Base-by-base conservation (phyloP, 2,888 invertebrate genomes). In the Argyresthia albistria region DNA sequence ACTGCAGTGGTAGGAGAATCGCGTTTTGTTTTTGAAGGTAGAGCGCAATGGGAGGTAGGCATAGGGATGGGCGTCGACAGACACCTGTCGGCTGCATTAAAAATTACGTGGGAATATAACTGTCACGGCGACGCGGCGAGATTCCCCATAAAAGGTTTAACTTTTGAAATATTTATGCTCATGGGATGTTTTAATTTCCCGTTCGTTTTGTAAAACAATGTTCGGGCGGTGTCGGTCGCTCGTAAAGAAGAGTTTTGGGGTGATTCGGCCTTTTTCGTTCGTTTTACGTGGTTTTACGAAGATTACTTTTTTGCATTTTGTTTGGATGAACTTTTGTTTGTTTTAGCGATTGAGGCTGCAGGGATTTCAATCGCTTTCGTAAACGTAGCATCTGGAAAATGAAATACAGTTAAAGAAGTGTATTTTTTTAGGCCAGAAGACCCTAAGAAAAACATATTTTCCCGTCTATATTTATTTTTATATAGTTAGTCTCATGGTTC, bases 11-110 rank as follows among this genome's bases (percentile, higher is more conserved):
- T 25, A 25, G 25, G 25, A 6, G 25, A n/a, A 25, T 6, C 25
- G 25, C 6, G 25, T 25, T 25, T 25, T 25, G 25, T 25, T 4
- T 4, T 25, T 6, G 47, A 43, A 35, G 42, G 42, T 14, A 53
- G 43, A 48, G 48, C 49, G 50, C 49, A 37, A 43, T 14, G 39
- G 10, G 39, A 11, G 39, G 39, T 9, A 9, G 39, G 39, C 39
- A n/a, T 39, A n/a, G n/a, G n/a, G 10, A 39, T 4, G 39, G 6
- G 39, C 39, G 39, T 39, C 10, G 3, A 39, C 39, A 67, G 72
- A 73, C 83, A 83, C 80, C 81, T 81, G 80, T 82, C 82, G 79
- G 64, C 65, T 70, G 64, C 71, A 79, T 81, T 77, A 77, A 75
- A 73, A 70, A 76, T 76, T 71, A 76, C 72, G 76, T 73, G 75